Evolutionary conservation across 2,113 vertebrate species (phyloP).

Genomic region (Limanda limanda): DNA sequence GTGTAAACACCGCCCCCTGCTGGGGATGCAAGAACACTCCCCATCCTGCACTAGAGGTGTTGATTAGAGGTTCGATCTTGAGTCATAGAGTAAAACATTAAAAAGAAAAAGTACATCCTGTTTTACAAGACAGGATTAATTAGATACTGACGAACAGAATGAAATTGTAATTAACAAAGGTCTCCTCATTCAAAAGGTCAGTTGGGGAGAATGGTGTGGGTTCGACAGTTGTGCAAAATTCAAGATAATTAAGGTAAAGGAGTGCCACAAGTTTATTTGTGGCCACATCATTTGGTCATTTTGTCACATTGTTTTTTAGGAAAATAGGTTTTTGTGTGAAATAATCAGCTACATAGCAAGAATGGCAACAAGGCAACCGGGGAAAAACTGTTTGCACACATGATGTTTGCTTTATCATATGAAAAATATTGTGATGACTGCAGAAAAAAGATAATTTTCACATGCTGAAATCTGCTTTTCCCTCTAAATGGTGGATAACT

Average conservation of each 20-base stretch:
- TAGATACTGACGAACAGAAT: not conserved
- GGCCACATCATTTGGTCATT: no score
- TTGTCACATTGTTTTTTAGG: no score
- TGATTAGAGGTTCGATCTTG: no score
- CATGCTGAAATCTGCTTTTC: not conserved
- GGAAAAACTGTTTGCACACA: no score
- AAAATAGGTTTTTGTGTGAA: no score
- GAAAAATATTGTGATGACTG: constrained; percentile 4
- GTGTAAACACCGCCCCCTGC: constrained; percentile 43
- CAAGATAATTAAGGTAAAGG: no score
- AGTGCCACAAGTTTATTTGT: no score
- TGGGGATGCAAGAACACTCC: constrained; percentile 13
- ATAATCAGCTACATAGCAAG: no score
- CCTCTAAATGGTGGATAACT: constrained; percentile 82
- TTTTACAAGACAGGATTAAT: not conserved
- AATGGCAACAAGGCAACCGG: no score
- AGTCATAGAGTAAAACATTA: not conserved
- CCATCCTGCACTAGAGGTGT: not conserved
- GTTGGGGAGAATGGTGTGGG: not conserved
- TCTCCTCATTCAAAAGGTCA: constrained; percentile 13
- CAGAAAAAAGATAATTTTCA: not conserved
- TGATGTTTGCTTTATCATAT: not conserved
- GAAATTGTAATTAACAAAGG: not conserved
- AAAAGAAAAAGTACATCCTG: not conserved
- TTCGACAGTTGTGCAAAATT: not conserved